Conservation (phyloP, 2,888 invertebrate species). For the Branchipolynoe longqiensis region DNA sequence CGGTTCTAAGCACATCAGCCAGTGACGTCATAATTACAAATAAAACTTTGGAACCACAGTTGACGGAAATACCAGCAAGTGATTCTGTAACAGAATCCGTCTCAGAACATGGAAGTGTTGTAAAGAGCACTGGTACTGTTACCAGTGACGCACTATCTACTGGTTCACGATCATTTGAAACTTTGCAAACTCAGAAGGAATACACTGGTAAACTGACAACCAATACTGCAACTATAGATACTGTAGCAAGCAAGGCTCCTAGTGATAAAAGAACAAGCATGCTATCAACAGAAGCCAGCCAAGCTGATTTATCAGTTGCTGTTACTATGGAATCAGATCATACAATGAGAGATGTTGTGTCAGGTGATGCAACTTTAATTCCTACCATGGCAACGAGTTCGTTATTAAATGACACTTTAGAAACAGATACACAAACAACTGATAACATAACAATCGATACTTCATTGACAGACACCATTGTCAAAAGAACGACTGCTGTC, state of each 20-base stretch:
- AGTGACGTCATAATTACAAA: too few relatives aligned
- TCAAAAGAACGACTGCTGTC: background rate
- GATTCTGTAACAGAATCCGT: background rate
- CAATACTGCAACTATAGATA: background rate
- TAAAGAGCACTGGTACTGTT: too few relatives aligned
- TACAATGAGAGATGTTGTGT: background rate
- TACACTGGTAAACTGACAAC: background rate
- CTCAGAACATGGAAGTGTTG: too few relatives aligned
- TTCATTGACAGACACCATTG: background rate
- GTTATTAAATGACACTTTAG: background rate
- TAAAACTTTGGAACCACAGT: too few relatives aligned
- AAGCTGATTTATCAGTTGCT: too few relatives aligned
- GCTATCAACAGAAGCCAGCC: too few relatives aligned
- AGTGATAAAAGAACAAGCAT: background rate
- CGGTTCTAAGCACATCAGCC: too few relatives aligned
- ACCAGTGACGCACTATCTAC: background rate
- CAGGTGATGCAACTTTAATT: too few relatives aligned
- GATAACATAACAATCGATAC: background rate
- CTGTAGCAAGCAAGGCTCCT: background rate
- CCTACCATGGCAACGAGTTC: background rate
- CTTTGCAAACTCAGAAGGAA: background rate
- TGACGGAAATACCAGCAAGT: background rate
- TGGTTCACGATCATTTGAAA: background rate
- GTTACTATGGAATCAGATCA: background rate
- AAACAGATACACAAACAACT: background rate